These are phyloP conservation scores for Melieria picta DNA, from an alignment of 2,888 invertebrate genomes.

Conservation along the genomic window DNA sequence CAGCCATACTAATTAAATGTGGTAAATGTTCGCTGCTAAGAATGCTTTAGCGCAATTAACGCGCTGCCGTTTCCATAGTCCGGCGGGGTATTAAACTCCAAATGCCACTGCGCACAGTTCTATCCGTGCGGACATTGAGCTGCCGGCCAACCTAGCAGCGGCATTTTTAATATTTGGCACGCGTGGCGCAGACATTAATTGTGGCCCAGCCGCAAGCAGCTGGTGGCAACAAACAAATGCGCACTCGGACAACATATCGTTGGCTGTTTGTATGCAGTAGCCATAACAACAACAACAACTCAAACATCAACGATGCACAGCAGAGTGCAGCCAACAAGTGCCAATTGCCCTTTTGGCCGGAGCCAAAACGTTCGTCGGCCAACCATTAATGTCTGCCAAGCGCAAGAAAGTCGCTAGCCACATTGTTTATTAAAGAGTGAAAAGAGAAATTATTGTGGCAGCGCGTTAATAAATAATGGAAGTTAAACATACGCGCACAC, in stretches of 20 bases:
- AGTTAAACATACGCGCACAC: not conserved
- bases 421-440: constrained; percentile 20
- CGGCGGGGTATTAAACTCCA: constrained; percentile 5
- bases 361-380: not conserved
- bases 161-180: constrained; percentile 28
- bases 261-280: no score
- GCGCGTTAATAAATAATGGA: not conserved
- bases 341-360: constrained; percentile 26
- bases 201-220: no score
- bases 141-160: no score
- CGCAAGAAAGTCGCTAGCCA: not conserved
- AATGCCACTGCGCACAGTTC: not conserved
- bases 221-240: no score
- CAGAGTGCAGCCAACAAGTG: not conserved
- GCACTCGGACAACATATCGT: no score
- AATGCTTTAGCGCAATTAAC: not conserved
- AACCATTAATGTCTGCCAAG: not conserved
- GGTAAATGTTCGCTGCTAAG: constrained; percentile 4
- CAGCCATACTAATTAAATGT: no score
- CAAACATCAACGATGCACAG: not conserved
- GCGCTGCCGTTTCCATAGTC: not conserved
- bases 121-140: no score
- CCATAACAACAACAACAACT: not conserved
- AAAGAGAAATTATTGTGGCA: constrained; percentile 22
- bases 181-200: not conserved